Conservation (phyloP, 2,113 vertebrate species). For the Tachysurus fulvidraco region DNA sequence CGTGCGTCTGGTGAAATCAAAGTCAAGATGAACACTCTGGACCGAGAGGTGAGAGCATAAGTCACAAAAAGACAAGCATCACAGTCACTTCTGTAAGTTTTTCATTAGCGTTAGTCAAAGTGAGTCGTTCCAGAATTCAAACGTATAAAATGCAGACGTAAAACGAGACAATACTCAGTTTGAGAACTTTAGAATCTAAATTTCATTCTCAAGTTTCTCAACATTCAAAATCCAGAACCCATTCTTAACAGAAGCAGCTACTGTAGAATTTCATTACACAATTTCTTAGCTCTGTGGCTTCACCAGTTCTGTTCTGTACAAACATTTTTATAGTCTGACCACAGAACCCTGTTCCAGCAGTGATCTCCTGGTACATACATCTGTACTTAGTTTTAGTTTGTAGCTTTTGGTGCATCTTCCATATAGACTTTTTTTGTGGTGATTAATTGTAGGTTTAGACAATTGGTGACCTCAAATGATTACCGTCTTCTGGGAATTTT, state of each 20-base stretch:
- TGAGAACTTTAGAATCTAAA: background rate
- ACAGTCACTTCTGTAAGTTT: background rate
- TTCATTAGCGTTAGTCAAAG: background rate
- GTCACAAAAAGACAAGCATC: background rate
- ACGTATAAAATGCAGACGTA: background rate
- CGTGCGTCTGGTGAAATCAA: slow-evolving; percentile 76
- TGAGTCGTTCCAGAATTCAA: no score
- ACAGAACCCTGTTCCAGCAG: background rate
- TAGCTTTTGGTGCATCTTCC: background rate
- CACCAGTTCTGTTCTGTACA: background rate
- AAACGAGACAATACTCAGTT: no score
- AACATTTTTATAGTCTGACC: background rate
- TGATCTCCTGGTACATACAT: background rate
- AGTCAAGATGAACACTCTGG: slow-evolving; percentile 75
- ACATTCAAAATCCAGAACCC: background rate
- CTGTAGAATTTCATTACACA: no score
- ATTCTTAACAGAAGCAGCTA: background rate
- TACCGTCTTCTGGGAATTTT: background rate
- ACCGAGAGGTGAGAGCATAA: slow-evolving; percentile 82
- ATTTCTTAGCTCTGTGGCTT: background rate
- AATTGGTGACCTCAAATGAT: background rate
- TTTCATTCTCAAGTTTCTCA: background rate
- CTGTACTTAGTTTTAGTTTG: background rate
- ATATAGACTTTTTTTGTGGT: background rate
- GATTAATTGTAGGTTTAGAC: background rate